A percentile compares a stretch with the other conserved stretches of the same genome.
Evolutionary conservation across 2,888 invertebrate species (phyloP).

Genomic region (Hyppa rectilinea): DNA sequence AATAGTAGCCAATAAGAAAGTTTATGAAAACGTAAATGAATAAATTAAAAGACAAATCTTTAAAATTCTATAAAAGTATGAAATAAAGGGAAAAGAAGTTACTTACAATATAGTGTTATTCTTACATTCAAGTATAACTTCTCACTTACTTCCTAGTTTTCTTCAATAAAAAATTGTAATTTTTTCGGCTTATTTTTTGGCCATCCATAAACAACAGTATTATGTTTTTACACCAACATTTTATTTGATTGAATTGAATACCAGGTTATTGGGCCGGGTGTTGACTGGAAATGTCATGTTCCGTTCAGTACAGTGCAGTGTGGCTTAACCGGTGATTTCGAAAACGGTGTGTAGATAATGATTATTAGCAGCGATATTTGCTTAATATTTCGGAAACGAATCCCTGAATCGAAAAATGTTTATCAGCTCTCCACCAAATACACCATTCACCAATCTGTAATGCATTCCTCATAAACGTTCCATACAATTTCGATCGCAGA

Average conservation of each 20-base stretch:
- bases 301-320: no score
- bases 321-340: no score
- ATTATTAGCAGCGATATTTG: no score
- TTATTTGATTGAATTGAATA: neutral
- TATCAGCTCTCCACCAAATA: no score
- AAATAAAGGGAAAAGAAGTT: neutral
- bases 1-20: slow-evolving; percentile 46
- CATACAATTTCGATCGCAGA: no score
- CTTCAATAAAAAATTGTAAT: slow-evolving; percentile 10
- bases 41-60: neutral
- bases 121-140: slow-evolving; percentile 5
- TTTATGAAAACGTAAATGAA: slow-evolving; percentile 21
- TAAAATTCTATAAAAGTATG: neutral
- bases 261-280: neutral
- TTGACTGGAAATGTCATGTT: neutral
- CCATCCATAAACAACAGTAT: slow-evolving; percentile 1
- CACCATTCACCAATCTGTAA: no score
- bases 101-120: slow-evolving; percentile 28
- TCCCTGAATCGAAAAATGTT: no score
- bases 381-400: no score
- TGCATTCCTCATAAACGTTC: no score
- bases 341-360: no score
- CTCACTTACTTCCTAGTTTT: slow-evolving; percentile 9
- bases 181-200: slow-evolving; percentile 15
- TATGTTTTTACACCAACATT: neutral